A percentile compares a stretch with the other conserved stretches of the same genome.
phyloP scores from a whole-genome alignment of 2,113 vertebrate species.

The Nettapus auritus region DNA sequence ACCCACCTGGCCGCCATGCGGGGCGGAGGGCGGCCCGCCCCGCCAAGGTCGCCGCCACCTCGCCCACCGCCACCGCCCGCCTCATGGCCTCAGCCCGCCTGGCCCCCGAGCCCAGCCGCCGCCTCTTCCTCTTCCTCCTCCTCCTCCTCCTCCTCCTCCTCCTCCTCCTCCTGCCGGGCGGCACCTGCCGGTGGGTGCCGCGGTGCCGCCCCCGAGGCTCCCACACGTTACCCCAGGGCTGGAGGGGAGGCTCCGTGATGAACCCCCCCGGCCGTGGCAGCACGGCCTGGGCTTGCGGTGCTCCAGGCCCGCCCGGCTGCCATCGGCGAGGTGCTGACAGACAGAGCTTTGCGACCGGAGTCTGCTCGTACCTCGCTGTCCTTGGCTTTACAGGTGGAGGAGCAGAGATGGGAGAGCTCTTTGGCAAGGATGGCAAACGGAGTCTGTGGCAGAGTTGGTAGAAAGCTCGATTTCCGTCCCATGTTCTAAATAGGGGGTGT shows the following conservation, averaged over 20 bases:
- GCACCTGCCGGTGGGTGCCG: neutral
- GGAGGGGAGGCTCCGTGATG: neutral
- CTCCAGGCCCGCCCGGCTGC: neutral
- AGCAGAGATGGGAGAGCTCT: neutral
- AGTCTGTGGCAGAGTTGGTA: neutral
- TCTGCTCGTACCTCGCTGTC: neutral
- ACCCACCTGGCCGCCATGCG: neutral
- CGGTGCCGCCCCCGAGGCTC: neutral
- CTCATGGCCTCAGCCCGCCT: neutral
- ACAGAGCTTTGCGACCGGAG: neutral
- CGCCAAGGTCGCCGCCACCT: neutral
- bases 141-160: neutral
- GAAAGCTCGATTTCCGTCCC: constrained; percentile 24
- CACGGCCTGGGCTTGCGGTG: neutral
- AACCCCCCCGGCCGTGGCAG: neutral
- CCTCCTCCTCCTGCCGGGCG: neutral
- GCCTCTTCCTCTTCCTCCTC: too few relatives aligned
- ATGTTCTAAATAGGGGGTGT: neutral
- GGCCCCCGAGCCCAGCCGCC: too few relatives aligned
- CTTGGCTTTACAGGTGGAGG: neutral
- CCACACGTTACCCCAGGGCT: neutral
- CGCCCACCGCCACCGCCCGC: neutral
- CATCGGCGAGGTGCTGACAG: neutral
- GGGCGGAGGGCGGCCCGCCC: too few relatives aligned
- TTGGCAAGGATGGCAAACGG: neutral